Conservation (phyloP, 1,140 invertebrate species). For the Propsilocerus akamusi region DNA sequence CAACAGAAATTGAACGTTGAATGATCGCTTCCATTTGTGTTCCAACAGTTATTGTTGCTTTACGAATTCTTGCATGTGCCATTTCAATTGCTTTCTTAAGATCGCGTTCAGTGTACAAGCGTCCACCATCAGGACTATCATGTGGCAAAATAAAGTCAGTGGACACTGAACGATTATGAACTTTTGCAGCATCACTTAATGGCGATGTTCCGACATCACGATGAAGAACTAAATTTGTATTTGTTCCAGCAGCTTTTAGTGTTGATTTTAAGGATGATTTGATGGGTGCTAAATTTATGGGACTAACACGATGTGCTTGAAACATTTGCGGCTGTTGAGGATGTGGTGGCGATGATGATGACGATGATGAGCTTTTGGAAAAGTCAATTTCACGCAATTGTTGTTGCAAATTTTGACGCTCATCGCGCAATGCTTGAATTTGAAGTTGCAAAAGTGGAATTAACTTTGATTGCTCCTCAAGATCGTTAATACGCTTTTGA, state of each 20-base stretch:
- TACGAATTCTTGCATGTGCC: background rate
- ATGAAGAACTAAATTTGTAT: background rate
- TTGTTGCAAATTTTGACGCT: slow-evolving; percentile 26
- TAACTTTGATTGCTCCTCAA: slow-evolving; percentile 68
- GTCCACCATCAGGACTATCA: background rate
- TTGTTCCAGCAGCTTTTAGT: slow-evolving; percentile 13
- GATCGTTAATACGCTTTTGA: slow-evolving; percentile 52
- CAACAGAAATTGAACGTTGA: too few relatives aligned
- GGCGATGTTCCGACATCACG: slow-evolving; percentile 34
- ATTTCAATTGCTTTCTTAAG: slow-evolving; percentile 5
- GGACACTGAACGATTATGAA: too few relatives aligned
- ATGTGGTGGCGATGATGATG: slow-evolving; percentile 16
- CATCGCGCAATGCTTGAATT: slow-evolving; percentile 49
- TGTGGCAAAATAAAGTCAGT: background rate
- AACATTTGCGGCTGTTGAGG: slow-evolving; percentile 12
- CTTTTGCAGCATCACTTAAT: slow-evolving; percentile 2
- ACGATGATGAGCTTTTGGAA: too few relatives aligned
- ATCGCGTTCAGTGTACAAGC: background rate
- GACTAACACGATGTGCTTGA: slow-evolving; percentile 11
- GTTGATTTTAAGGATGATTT: slow-evolving; percentile 14
- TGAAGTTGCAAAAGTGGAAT: slow-evolving; percentile 67
- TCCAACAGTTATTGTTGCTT: background rate
- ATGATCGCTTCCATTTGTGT: background rate
- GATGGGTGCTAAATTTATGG: slow-evolving; percentile 12
- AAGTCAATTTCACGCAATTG: slow-evolving; percentile 26